A percentile compares a stretch with the other conserved stretches of the same genome.
Conservation (phyloP, 35 echinoderm and acorn worm genomes). For the Ophioderma brevispina region DNA sequence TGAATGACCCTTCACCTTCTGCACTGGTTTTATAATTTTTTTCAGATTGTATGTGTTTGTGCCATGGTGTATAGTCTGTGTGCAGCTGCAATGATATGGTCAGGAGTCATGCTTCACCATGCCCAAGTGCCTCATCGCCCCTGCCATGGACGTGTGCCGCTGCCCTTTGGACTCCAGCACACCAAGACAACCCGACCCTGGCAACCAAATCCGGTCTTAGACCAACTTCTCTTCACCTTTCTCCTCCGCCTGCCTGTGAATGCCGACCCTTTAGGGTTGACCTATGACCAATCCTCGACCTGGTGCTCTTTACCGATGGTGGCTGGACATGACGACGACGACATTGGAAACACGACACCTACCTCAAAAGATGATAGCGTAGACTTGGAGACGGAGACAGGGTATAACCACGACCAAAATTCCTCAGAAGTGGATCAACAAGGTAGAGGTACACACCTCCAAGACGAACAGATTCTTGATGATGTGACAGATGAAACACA, state of each 20-base stretch:
- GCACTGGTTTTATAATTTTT: too few relatives aligned
- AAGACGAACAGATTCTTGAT: background rate
- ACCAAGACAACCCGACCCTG: slow-evolving; percentile 46
- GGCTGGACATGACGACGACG: background rate
- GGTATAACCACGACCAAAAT: background rate
- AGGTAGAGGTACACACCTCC: too few relatives aligned
- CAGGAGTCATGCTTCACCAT: slow-evolving; percentile 50
- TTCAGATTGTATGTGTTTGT: slow-evolving; percentile 61
- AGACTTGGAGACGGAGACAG: too few relatives aligned
- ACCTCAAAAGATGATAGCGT: background rate
- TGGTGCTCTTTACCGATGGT: background rate
- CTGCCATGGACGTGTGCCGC: slow-evolving; percentile 26
- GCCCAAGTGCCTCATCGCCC: slow-evolving; percentile 30
- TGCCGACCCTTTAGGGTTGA: background rate
- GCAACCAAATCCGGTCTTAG: slow-evolving; percentile 1
- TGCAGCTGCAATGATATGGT: slow-evolving; percentile 63
- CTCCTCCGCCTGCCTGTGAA: background rate
- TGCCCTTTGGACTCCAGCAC: slow-evolving; percentile 31
- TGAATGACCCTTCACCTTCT: too few relatives aligned
- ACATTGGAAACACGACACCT: background rate
- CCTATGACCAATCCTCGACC: background rate
- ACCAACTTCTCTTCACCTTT: slow-evolving; percentile 5
- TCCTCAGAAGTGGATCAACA: background rate
- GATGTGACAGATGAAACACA: background rate
- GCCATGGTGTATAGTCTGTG: slow-evolving; percentile 52